Conservation (phyloP, 2,113 vertebrate species). For the Scophthalmus maximus region DNA sequence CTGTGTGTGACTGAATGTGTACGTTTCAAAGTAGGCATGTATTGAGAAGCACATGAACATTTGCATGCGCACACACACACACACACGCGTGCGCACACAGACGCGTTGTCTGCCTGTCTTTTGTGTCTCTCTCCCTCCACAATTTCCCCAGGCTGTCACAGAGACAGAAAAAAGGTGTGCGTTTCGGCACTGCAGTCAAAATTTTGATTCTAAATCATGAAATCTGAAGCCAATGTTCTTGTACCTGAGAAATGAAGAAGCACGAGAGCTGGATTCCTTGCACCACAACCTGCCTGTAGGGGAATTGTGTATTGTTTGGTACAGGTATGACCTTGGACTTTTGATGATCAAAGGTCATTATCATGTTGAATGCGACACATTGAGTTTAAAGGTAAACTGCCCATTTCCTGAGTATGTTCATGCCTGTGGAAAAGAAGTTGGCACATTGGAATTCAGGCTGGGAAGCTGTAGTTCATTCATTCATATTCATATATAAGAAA, state of each 20-base stretch:
- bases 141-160: slow-evolving; percentile 29
- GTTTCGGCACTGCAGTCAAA: slow-evolving; percentile 8
- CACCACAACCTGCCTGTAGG: background rate
- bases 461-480: slow-evolving; percentile 17
- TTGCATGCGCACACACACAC: slow-evolving; percentile 13
- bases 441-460: slow-evolving; percentile 2
- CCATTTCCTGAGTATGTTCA: background rate
- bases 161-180: slow-evolving; percentile 4
- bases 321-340: background rate
- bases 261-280: background rate
- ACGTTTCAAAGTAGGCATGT: slow-evolving; percentile 30
- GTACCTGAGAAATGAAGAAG: background rate
- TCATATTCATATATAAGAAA: slow-evolving; percentile 49
- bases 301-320: background rate
- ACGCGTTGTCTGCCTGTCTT: slow-evolving; percentile 28
- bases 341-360: background rate
- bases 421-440: slow-evolving; percentile 1
- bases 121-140: slow-evolving; percentile 23
- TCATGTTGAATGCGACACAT: background rate
- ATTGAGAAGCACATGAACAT: slow-evolving; percentile 21
- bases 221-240: slow-evolving; percentile 19
- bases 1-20: slow-evolving; percentile 8
- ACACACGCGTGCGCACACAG: background rate
- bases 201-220: slow-evolving; percentile 36
- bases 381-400: too few species aligned